Conservation (phyloP, 2,888 invertebrate species). For the Dicyrtoma fusca region DNA sequence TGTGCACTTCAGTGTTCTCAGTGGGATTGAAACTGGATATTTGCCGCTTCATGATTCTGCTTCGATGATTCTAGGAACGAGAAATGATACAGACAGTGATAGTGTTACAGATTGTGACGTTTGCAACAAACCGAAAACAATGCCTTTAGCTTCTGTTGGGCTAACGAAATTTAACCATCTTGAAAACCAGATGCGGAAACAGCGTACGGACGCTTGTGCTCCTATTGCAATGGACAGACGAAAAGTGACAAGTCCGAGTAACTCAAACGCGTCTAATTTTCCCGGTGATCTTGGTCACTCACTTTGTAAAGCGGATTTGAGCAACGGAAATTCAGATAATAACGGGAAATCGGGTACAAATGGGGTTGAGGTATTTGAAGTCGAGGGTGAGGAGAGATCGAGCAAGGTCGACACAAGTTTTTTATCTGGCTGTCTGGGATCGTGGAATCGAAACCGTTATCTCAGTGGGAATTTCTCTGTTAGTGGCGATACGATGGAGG, state of each 20-base stretch:
- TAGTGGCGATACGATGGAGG: conserved; percentile 90
- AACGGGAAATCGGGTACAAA: background rate
- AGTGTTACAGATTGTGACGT: background rate
- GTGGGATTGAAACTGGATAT: conserved; percentile 10
- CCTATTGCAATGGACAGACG: background rate
- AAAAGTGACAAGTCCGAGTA: background rate
- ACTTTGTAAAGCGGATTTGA: background rate
- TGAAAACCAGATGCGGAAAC: conserved; percentile 13
- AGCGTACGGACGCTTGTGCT: background rate
- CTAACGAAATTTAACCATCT: background rate
- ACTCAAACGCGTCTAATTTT: conserved; percentile 13
- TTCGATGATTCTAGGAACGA: background rate
- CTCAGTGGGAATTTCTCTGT: conserved; percentile 86
- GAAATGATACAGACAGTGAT: conserved; percentile 10
- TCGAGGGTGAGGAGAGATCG: conserved; percentile 2
- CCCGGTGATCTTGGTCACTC: conserved; percentile 5
- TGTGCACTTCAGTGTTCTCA: conserved; percentile 9
- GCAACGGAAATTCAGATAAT: background rate
- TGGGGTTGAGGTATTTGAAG: background rate
- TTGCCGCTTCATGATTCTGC: background rate
- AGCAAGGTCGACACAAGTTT: conserved; percentile 28
- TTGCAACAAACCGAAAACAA: too few relatives aligned
- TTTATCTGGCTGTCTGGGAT: conserved; percentile 52
- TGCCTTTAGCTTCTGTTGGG: background rate
- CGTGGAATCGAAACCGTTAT: conserved; percentile 66